Evolutionary conservation across 2,888 invertebrate genomes (phyloP), one percentile per base, ranked within the genome.

Genomic region (Zygaena filipendulae): DNA sequence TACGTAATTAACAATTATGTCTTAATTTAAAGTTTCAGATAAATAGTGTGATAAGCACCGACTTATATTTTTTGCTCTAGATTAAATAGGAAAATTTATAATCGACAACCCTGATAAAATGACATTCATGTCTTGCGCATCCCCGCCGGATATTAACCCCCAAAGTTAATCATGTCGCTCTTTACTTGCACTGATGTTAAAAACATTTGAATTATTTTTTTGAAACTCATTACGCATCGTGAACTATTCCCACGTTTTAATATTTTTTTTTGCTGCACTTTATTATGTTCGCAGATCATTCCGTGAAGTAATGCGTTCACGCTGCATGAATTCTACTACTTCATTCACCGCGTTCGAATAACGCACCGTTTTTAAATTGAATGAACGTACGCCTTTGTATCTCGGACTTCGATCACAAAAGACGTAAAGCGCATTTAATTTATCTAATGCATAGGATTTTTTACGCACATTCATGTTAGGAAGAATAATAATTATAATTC

Each of bases 221-320:
- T 56, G 43, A 53, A 54, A 52, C 66, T 74, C 74, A 75, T 75
- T 75, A 74, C 62, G 52, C 52, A 53, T 51, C 45, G 54, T 53
- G 39, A 49, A 66, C 4, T 16, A 6, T 79, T 77, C 79, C 70
- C 79, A 77, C 77, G 74, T 66, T 52, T 51, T 59, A 48, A 41
- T 43, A 35, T 54, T 60, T 59, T 56, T 64, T 59, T 57, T 49
- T 37, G 36, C 33, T 39, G 42, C 43, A 52, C 45, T 59, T 59
- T 51, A 54, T 56, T 60, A 59, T 60, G 60, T 61, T 53, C 41
- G 62, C 64, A 69, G 75, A 71, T 67, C 70, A 51, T 59, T 59
- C 58, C 52, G 61, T 59, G 49, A 54, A 57, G 59, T 68, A 72
- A 79, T 69, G 68, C 47, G 71, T 77, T 79, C 77, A 79, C 79